Conservation (phyloP, 2,797 vertebrate species). For the Naso thynnoides region DNA sequence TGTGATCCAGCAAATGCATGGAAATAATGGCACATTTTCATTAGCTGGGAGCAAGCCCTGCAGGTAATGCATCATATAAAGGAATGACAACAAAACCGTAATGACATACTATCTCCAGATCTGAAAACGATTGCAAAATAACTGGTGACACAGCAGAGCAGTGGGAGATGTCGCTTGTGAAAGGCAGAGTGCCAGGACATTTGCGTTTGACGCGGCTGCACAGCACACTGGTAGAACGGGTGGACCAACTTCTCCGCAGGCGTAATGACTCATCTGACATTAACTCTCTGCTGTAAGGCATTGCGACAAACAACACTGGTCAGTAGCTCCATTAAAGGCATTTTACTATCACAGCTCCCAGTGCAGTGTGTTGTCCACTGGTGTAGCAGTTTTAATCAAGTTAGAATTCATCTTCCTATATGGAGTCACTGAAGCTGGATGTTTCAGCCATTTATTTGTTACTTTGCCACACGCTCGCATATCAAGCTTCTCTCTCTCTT, state of each 20-base stretch:
- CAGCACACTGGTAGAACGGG: constrained; percentile 7
- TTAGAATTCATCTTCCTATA: no score
- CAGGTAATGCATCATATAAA: background rate
- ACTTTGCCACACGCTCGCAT: background rate
- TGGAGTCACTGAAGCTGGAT: background rate
- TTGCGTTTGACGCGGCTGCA: background rate
- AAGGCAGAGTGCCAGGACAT: background rate
- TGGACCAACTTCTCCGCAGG: constrained; percentile 1
- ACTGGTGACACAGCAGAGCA: background rate
- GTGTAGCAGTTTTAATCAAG: background rate
- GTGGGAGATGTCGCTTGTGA: background rate
- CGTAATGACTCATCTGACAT: constrained; percentile 20
- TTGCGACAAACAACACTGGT: constrained; percentile 2
- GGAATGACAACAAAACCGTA: background rate
- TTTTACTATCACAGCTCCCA: background rate
- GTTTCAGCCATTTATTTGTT: background rate
- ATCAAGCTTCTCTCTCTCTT: background rate
- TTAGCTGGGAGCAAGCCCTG: background rate
- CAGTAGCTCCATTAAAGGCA: background rate
- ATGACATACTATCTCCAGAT: background rate
- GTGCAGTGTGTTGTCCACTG: background rate
- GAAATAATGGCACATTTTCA: background rate
- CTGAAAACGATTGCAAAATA: background rate
- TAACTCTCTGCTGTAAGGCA: background rate
- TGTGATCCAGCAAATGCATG: fast-evolving